phyloP scores from a whole-genome alignment of 2,888 invertebrate species.

The Cerceris rybyensis region DNA sequence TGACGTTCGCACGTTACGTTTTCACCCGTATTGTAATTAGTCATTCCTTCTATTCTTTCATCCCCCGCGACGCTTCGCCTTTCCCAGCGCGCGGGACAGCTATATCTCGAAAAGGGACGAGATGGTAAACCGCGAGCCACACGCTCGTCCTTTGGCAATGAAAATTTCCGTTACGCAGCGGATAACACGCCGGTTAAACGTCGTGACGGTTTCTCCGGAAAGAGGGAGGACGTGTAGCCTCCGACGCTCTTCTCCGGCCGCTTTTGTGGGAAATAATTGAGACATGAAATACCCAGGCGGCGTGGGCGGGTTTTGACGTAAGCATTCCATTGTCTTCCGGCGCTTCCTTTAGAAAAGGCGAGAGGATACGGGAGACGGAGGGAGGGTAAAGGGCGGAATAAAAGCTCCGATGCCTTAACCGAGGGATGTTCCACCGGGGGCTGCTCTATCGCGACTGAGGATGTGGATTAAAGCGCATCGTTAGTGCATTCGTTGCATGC shows the following conservation, averaged over 20 bases:
- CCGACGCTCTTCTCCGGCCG: conserved; percentile 53
- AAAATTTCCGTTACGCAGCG: conserved; percentile 50
- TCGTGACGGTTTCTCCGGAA: conserved; percentile 39
- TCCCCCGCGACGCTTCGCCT: no score
- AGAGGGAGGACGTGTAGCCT: conserved; percentile 19
- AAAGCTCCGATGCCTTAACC: conserved; percentile 44
- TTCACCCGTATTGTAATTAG: no score
- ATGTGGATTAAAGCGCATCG: conserved; percentile 70
- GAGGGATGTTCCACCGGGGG: conserved; percentile 26
- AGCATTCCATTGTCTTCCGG: conserved; percentile 78
- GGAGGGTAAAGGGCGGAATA: conserved; percentile 60
- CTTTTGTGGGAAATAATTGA: conserved; percentile 80
- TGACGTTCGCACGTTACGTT: no score
- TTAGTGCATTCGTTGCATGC: conserved; percentile 37
- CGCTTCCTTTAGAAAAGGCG: conserved; percentile 72
- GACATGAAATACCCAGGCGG: conserved; percentile 78
- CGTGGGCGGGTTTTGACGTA: conserved; percentile 73
- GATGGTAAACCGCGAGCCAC: no score
- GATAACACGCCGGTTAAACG: conserved; percentile 55
- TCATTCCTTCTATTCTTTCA: no score
- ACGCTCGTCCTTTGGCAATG: conserved; percentile 19
- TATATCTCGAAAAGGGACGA: no score
- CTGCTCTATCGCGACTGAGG: conserved; percentile 53
- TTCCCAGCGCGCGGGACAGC: no score
- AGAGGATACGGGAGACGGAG: conserved; percentile 56